These are phyloP conservation scores for Tadarida brasiliensis DNA, from an alignment of 2,797 vertebrate genomes.

Conservation along the genomic window DNA sequence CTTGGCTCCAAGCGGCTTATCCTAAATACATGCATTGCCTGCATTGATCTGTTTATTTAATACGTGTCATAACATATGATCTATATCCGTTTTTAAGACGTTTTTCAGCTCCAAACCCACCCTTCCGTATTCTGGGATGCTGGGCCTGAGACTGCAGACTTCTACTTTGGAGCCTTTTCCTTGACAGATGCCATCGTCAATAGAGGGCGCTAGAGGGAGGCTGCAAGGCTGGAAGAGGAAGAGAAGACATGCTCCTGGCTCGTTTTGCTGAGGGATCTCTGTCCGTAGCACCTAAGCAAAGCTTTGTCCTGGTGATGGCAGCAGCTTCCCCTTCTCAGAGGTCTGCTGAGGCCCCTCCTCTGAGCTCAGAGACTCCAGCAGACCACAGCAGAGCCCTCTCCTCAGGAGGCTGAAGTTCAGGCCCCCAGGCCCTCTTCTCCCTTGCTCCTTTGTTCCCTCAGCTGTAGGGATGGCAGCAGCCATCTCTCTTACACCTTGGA, in stretches of 20 bases:
- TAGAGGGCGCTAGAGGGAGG: not conserved
- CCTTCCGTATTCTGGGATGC: no score
- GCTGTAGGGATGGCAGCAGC: not conserved
- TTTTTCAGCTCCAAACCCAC: not conserved
- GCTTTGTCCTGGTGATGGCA: not conserved
- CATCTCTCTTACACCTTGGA: not conserved
- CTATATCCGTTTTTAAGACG: not conserved
- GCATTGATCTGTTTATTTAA: not conserved
- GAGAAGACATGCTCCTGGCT: fast-evolving
- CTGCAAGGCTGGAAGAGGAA: not conserved
- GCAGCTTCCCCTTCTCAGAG: no score
- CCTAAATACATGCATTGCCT: not conserved
- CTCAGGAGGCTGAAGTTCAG: no score
- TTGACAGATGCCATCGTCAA: not conserved
- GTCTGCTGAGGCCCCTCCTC: not conserved
- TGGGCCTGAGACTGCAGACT: not conserved
- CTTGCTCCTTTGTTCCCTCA: not conserved
- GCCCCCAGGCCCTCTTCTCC: fast-evolving
- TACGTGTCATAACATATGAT: not conserved
- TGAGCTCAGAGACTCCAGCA: not conserved
- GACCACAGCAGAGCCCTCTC: fast-evolving
- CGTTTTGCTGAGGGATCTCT: not conserved
- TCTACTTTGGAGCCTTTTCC: not conserved
- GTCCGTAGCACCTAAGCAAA: not conserved
- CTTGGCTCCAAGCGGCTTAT: not conserved